Conservation (phyloP, 2,797 vertebrate genomes). For the Sebastes jordani region DNA sequence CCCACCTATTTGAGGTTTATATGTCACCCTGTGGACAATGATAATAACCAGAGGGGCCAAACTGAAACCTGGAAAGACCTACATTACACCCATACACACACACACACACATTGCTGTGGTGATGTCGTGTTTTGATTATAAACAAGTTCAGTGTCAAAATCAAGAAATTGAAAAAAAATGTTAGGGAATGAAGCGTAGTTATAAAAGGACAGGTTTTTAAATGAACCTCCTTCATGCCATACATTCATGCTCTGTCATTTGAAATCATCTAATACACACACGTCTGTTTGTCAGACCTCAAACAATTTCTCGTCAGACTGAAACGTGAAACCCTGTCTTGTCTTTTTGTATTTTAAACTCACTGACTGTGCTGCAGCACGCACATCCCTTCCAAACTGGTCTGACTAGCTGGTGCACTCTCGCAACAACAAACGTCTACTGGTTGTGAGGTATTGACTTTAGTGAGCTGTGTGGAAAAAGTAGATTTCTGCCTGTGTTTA, state of each 20-base stretch:
- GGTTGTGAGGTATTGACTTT: not conserved
- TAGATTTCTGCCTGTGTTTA: not conserved
- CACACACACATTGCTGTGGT: not conserved
- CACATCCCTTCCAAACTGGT: constrained; percentile 53
- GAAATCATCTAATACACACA: not conserved
- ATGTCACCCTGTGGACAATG: constrained; percentile 30
- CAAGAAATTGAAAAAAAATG: too few species aligned
- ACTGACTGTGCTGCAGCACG: not conserved
- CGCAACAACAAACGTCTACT: not conserved
- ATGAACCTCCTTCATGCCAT: not conserved
- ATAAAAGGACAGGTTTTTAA: not conserved
- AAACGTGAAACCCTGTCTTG: constrained; percentile 34
- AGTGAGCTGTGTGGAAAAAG: not conserved
- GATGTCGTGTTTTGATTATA: not conserved
- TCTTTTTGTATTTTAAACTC: constrained; percentile 1
- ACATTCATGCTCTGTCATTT: not conserved
- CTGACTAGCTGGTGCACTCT: constrained; percentile 46
- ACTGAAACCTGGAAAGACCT: constrained; percentile 33
- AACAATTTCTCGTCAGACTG: not conserved
- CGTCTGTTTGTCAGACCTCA: not conserved
- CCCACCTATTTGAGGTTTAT: constrained; percentile 16
- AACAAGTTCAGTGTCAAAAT: not conserved
- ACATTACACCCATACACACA: not conserved
- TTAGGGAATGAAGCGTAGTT: rapidly evolving
- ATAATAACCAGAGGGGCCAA: constrained; percentile 37